Evolutionary conservation across 2,113 vertebrate genomes (phyloP), one percentile per base, ranked within the genome.

Genomic region (Oreamnos americanus): DNA sequence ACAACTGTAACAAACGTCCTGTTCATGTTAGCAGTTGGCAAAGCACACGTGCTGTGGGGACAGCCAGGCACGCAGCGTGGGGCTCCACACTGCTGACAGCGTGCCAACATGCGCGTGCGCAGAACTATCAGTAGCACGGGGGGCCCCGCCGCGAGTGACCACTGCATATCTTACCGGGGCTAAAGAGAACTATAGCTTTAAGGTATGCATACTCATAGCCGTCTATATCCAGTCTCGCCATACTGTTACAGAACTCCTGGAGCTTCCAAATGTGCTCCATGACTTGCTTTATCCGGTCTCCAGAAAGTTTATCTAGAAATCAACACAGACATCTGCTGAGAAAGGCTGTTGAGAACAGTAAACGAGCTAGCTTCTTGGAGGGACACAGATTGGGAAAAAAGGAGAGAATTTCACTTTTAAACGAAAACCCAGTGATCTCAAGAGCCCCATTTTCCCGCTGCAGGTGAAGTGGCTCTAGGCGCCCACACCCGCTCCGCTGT

Each of bases 241-340:
- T 99, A 98, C 99, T 99, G 99, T 99, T 99, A 97, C 99, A 99
- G 98, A 99, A 99, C 98, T 99, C 99, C 98, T 99, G 99, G 87
- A 99, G 99, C 98, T 99, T 99, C 99, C 99, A 99, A 98, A 99
- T 99, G 97, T 99, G 99, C 97, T 99, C 99, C 99, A 99, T 99
- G 96, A 99, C 99, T 98, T 99, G 99, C 98, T 99, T 99, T 98
- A 99, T 99, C 96, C 99, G 99, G 90, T 99, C 99, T 26, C 99
- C 99, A 11, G 99, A 99, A 93, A 99, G 99, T 98, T 99, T 99
- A 98, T 99, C 99, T 99, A 98, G 79, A 98, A 98, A 96, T 93
- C 96, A 96, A 98, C 36, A 98, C 94, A 97, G 47, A 98, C 84
- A 97, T 36, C 93, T 82, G 96, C 91, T 98, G 96, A 93, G 87